Base-by-base conservation (phyloP, 2,797 vertebrate species). In the Peromyscus nudipes region DNA sequence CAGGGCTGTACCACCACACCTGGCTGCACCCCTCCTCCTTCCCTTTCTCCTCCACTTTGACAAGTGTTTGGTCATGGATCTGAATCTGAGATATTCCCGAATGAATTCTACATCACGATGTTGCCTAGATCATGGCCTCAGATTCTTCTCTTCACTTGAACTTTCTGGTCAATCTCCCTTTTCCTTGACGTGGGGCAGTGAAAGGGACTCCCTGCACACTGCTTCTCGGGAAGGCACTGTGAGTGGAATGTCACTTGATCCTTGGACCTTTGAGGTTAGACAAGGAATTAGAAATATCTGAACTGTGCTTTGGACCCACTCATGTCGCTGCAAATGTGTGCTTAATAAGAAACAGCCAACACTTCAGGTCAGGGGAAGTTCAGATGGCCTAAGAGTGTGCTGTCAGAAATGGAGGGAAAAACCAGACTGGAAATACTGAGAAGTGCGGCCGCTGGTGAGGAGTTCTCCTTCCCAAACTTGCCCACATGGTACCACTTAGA, bases 271-370 rank as follows among this genome's bases (percentile, higher is more conserved):
- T 98, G 97, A 96, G 95, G 95, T 96, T 95, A 93, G 96, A 69
- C 69, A 69, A 95, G 81, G 95, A 97, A 88, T 97, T 96, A 94
- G 93, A 97, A 96, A 55, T 97, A 97, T 90, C 96, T 96, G 89
- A 93, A 88, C 73, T 94, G 62, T 52, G 62, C 79, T 71, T 89
- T 89, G 87, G 85, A 40, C 87, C 27, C 65, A 80, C 94, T 95
- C 89, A 95, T 94, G 95, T 97, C 87, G 37, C 92, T 87, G 52
- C 71, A 90, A 97, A 95, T 96, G 71, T 94, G 86, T 81, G 76
- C 93, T 93, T 97, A 97, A 97, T 97, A 85, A 96, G 83, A 97
- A 96, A 94, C 89, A 96, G 95, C 97, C 89, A 90, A 90, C 90
- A 93, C 81, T 73, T 91, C 11, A 69, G 94, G 97, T 97, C 93